Evolutionary conservation across 2,888 invertebrate genomes (phyloP).

Genomic region (Cryptocephalus moraei): DNA sequence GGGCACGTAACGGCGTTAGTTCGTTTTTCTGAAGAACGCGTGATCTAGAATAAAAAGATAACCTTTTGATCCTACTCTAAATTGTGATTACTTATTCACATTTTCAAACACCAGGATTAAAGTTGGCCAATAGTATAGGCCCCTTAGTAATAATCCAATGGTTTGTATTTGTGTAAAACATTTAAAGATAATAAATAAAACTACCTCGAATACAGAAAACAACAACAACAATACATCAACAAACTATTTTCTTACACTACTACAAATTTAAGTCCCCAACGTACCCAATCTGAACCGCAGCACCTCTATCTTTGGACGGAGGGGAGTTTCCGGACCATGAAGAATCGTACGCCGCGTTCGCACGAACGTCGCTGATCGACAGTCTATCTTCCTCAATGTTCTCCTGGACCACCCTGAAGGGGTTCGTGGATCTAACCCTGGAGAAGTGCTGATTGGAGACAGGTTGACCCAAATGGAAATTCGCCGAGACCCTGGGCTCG

Average conservation of each 20-base stretch:
- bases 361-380: neutral
- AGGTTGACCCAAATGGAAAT: constrained; percentile 32
- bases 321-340: constrained; percentile 32
- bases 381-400: neutral
- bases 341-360: constrained; percentile 3
- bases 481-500: neutral
- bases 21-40: constrained; percentile 13
- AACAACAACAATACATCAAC: no score
- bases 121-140: no score
- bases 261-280: no score
- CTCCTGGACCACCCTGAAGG: constrained; percentile 2
- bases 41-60: constrained; percentile 10
- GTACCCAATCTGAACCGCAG: constrained; percentile 6
- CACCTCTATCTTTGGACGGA: constrained; percentile 24
- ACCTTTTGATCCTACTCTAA: no score
- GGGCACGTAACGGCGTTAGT: constrained; percentile 23
- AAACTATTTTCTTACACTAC: no score
- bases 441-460: constrained; percentile 31
- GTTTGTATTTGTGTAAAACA: no score
- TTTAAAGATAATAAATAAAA: no score
- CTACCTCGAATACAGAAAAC: no score
- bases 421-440: constrained; percentile 1
- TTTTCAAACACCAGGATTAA: no score
- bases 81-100: no score
- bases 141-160: no score